A percentile compares a stretch with the other conserved stretches of the same genome.
Conservation (phyloP, 2,888 invertebrate species). For the Platynereis dumerilii region DNA sequence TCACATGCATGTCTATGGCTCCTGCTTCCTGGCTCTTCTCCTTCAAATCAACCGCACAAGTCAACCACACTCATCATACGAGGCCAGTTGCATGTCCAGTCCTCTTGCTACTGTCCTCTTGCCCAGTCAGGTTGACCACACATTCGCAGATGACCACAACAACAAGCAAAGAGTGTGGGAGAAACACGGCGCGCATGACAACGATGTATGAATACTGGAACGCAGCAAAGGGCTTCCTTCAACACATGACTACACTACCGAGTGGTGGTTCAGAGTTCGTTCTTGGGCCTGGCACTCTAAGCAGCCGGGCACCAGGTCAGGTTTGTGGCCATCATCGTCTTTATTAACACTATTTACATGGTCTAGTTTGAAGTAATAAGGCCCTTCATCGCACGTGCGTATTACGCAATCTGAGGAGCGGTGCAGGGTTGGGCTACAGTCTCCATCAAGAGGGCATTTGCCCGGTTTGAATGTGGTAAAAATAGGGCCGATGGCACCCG, state of each 20-base stretch:
- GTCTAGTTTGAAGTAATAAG: slow-evolving; percentile 24
- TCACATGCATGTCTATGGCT: too few species aligned
- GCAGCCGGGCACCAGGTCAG: slow-evolving; percentile 23
- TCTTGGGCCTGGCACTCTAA: slow-evolving; percentile 17
- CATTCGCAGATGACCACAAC: too few species aligned
- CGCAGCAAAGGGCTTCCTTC: neutral
- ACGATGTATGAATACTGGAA: slow-evolving; percentile 1
- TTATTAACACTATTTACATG: slow-evolving; percentile 11
- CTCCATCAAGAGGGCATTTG: slow-evolving; percentile 14
- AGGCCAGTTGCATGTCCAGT: too few species aligned
- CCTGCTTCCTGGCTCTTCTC: too few species aligned
- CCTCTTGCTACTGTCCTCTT: too few species aligned
- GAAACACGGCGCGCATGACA: too few species aligned
- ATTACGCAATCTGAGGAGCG: slow-evolving; percentile 10
- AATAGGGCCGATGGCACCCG: neutral
- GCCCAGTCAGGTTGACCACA: too few species aligned
- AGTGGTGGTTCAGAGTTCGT: slow-evolving; percentile 15
- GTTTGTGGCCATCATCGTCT: slow-evolving; percentile 18
- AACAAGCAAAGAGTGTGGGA: too few species aligned
- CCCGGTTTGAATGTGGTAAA: slow-evolving; percentile 24
- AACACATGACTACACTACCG: neutral
- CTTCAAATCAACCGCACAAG: too few species aligned
- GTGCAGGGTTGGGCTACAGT: slow-evolving; percentile 16
- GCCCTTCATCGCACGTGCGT: slow-evolving; percentile 18
- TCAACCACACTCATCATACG: too few species aligned